phyloP scores from a whole-genome alignment of 2,888 invertebrate species.

The Atherix ibis region DNA sequence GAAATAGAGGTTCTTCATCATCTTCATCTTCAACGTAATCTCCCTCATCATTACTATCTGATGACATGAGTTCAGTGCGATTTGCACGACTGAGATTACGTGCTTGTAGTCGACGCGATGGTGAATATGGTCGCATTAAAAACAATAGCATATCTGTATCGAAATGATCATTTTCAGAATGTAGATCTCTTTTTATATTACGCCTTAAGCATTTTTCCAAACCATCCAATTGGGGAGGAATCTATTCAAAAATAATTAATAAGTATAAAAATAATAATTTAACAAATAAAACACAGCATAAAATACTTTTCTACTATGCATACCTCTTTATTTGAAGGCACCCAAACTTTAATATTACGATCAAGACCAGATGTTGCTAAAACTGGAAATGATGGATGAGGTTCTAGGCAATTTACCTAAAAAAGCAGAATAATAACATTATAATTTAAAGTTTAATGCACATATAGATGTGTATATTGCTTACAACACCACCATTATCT shows the following conservation, averaged over 20 bases:
- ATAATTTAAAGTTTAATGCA: slow-evolving; percentile 10
- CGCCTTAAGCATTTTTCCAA: slow-evolving; percentile 21
- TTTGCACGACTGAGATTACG: slow-evolving; percentile 7
- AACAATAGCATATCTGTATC: slow-evolving; percentile 23
- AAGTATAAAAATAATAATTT: neutral
- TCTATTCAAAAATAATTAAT: slow-evolving; percentile 11
- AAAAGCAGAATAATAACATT: slow-evolving; percentile 38
- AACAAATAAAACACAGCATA: neutral
- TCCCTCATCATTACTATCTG: slow-evolving; percentile 9
- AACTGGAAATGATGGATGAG: slow-evolving; percentile 75
- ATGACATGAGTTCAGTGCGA: slow-evolving; percentile 12
- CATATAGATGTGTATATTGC: slow-evolving; percentile 15
- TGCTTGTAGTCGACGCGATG: slow-evolving; percentile 12
- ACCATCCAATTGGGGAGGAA: slow-evolving; percentile 18
- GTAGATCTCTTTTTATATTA: slow-evolving; percentile 18
- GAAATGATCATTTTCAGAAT: slow-evolving; percentile 15
- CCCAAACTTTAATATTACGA: slow-evolving; percentile 85
- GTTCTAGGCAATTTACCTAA: slow-evolving; percentile 64
- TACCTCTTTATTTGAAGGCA: slow-evolving; percentile 47
- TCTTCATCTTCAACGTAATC: slow-evolving; percentile 7
- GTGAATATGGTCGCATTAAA: slow-evolving; percentile 23
- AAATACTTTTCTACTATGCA: slow-evolving; percentile 4
- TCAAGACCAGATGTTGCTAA: slow-evolving; percentile 80
- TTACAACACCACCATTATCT: slow-evolving; percentile 68
- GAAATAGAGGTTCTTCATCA: slow-evolving; percentile 2